Evolutionary conservation across 2,888 invertebrate species (phyloP).

Genomic region (Perithous albicinctus): DNA sequence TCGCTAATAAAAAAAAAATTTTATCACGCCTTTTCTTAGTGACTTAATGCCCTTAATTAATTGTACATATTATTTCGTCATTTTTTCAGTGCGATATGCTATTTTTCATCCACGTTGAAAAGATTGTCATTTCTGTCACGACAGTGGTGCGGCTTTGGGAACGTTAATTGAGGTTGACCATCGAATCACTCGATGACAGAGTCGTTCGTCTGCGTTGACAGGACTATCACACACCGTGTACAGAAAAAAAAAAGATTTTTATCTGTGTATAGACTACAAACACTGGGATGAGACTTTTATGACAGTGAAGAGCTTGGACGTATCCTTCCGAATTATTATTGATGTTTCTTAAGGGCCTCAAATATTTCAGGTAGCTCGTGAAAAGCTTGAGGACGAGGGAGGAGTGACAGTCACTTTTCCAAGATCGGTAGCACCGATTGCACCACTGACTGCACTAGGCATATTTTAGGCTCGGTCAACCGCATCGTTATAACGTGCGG

Average conservation of each 20-base stretch:
- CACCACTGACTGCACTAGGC: slow-evolving; percentile 13
- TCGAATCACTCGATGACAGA: slow-evolving; percentile 36
- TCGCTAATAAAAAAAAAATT: too few species aligned
- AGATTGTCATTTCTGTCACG: neutral
- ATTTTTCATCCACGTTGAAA: neutral
- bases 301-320: slow-evolving; percentile 22
- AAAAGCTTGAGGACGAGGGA: slow-evolving; percentile 58
- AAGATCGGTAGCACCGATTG: slow-evolving; percentile 76
- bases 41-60: too few species aligned
- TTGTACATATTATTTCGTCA: slow-evolving; percentile 4
- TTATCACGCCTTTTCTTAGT: too few species aligned
- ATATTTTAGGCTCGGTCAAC: slow-evolving; percentile 48
- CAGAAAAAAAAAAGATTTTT: slow-evolving; percentile 40
- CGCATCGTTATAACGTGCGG: slow-evolving; percentile 25
- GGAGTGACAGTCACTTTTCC: slow-evolving; percentile 74
- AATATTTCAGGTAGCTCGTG: slow-evolving; percentile 4
- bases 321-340: slow-evolving; percentile 38
- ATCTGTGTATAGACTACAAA: slow-evolving; percentile 22
- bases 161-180: neutral
- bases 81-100: neutral
- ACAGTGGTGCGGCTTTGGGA: neutral
- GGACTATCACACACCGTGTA: neutral
- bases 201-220: slow-evolving; percentile 28
- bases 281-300: slow-evolving; percentile 39
- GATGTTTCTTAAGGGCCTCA: slow-evolving; percentile 15